Evolutionary conservation across 2,113 vertebrate genomes (phyloP).

Genomic region (Recurvirostra avosetta): DNA sequence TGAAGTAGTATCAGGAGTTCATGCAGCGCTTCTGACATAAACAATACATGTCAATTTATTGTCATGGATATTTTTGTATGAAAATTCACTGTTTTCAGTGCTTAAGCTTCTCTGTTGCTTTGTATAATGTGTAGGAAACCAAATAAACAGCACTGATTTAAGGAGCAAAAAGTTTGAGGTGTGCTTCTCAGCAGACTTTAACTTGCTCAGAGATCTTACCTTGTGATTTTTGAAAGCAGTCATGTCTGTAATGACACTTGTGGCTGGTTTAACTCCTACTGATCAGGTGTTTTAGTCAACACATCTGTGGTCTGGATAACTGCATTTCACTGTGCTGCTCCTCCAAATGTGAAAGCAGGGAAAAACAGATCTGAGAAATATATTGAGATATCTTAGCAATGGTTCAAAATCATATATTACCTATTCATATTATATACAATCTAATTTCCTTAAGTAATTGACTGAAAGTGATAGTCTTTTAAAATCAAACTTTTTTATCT

Average conservation of each 20-base stretch:
- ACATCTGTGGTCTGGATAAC: background rate
- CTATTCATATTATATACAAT: background rate
- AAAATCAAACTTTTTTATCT: background rate
- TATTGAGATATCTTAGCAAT: background rate
- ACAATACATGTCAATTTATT: background rate
- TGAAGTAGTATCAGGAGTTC: background rate
- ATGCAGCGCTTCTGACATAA: background rate
- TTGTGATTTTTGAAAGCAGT: background rate
- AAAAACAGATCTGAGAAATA: background rate
- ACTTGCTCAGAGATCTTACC: background rate
- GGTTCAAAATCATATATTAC: fast-evolving
- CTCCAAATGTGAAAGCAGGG: background rate
- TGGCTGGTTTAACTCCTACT: background rate
- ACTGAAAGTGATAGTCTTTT: background rate
- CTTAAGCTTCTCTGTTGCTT: background rate
- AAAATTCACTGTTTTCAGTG: background rate
- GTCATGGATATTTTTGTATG: background rate
- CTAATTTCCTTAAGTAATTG: background rate
- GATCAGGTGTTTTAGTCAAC: background rate
- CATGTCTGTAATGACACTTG: background rate
- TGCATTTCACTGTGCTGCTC: background rate
- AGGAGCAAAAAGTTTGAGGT: background rate
- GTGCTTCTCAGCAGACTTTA: background rate
- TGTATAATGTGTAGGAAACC: background rate
- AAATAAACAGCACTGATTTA: background rate